Percentiles rank a stretch among this genome's conserved stretches.
These are phyloP conservation scores for Lepus oiostolus DNA, from an alignment of 2,797 vertebrate species.

Conservation along the genomic window DNA sequence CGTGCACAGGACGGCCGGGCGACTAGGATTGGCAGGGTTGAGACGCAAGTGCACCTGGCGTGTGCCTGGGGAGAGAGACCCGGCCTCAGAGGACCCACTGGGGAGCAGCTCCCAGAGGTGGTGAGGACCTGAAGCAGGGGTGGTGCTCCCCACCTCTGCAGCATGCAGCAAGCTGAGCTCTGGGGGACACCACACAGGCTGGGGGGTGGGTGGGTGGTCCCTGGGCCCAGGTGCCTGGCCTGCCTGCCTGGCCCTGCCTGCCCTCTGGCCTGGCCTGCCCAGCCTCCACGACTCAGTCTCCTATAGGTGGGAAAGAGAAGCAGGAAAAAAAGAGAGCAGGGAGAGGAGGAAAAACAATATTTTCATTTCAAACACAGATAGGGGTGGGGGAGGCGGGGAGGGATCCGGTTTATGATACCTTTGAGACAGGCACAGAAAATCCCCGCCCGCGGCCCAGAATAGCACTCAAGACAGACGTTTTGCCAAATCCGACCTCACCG, in stretches of 20 bases:
- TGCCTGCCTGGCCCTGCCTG: background rate
- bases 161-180: background rate
- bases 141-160: background rate
- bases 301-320: slow-evolving; percentile 80
- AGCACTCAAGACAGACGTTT: slow-evolving; percentile 89
- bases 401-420: slow-evolving; percentile 89
- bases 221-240: background rate
- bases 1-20: background rate
- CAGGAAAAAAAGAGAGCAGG: slow-evolving; percentile 65
- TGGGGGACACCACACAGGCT: background rate
- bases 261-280: background rate
- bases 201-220: background rate
- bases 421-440: slow-evolving; percentile 89
- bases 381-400: slow-evolving; percentile 53
- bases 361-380: slow-evolving; percentile 88
- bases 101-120: background rate
- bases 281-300: slow-evolving; percentile 73
- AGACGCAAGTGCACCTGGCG: too few relatives aligned
- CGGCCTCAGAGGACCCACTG: background rate
- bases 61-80: background rate
- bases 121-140: background rate
- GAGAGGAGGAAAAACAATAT: slow-evolving; percentile 80
- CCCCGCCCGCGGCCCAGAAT: slow-evolving; percentile 88
- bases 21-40: background rate
- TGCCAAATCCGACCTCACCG: slow-evolving; percentile 89